phyloP scores from a whole-genome alignment of 2,797 vertebrate species.

The Ispidina picta region DNA sequence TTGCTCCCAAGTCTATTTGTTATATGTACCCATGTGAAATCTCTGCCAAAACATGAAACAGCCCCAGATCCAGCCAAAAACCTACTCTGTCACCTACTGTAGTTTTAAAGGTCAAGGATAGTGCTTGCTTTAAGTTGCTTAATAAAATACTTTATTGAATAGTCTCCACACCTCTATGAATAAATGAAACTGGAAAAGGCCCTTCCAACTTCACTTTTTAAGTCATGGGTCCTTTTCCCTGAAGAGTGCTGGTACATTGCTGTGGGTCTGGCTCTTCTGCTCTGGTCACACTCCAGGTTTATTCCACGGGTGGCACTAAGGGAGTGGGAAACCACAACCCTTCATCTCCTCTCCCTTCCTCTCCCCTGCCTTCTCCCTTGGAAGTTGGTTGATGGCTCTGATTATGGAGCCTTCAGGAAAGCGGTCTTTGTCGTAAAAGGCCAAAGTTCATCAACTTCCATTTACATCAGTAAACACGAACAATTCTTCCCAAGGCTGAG shows the following conservation, averaged over 20 bases:
- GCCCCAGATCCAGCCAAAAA: background rate
- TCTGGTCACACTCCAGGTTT: background rate
- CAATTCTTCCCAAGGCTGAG: slow-evolving; percentile 30
- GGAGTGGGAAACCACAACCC: background rate
- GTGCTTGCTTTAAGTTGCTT: background rate
- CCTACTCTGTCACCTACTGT: background rate
- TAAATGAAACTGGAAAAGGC: background rate
- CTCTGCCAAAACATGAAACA: background rate
- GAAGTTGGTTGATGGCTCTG: background rate
- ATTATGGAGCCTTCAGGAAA: background rate
- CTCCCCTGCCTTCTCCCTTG: background rate
- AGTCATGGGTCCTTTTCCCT: background rate
- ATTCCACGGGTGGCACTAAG: background rate
- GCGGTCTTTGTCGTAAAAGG: slow-evolving; percentile 43
- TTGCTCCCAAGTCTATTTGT: background rate
- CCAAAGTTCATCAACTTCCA: slow-evolving; percentile 67
- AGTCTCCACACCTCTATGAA: background rate
- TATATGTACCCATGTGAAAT: background rate
- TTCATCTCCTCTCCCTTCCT: background rate
- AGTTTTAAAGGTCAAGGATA: slow-evolving; percentile 8
- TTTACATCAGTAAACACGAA: slow-evolving; percentile 48
- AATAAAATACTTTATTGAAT: slow-evolving; percentile 16
- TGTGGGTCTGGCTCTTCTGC: background rate
- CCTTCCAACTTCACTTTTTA: background rate
- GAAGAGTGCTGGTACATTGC: background rate